Evolutionary conservation across 2,113 vertebrate species (phyloP), one percentile per base, ranked within the genome.

Genomic region (Thinocorus orbignyianus): DNA sequence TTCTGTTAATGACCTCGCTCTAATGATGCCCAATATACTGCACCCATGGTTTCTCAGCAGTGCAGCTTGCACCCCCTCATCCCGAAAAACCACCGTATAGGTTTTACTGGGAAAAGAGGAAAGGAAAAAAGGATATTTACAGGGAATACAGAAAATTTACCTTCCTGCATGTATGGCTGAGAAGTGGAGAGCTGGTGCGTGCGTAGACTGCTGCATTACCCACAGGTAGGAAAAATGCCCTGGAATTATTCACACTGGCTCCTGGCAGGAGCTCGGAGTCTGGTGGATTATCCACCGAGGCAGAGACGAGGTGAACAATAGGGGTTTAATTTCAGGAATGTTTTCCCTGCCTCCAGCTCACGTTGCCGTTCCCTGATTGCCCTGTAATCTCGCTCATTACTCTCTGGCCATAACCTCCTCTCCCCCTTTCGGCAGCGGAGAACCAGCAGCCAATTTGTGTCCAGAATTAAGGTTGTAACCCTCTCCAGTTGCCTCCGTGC

Each of bases 381-480:
- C 28, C 70, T 66, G 70, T 93, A 82, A 92, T 96, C 93, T 92
- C 5, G 0, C 88, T 90, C 85, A 72, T 95, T 92, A 86, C 90
- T 93, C 91, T 5, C 1, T 60, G 89, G 54, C 85, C 2, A 0
- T 71, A 88, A 80, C 86, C 92, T 95, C 76, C 76, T 69, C 54
- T 93, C 48, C 61, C 39, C 51, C 1, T 58, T 88, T 51, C 20
- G 1, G 51, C 58, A 84, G 79, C 39, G 69, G 88, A 93, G 80
- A 93, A 79, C 83, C 66, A 78, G 81, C 84, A 77, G 86, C 90
- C 91, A 84, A 94, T 97, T 95, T 94, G 91, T 81, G 86, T 71
- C 86, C 91, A 86, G 86, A 95, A 97, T 95, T 83, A 96, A 95
- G 94, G 89, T 30, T 88, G 55, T 93, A 96, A 97, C 95, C 95